Conservation (phyloP, 2,113 vertebrate species). For the Rhinogobius similis region DNA sequence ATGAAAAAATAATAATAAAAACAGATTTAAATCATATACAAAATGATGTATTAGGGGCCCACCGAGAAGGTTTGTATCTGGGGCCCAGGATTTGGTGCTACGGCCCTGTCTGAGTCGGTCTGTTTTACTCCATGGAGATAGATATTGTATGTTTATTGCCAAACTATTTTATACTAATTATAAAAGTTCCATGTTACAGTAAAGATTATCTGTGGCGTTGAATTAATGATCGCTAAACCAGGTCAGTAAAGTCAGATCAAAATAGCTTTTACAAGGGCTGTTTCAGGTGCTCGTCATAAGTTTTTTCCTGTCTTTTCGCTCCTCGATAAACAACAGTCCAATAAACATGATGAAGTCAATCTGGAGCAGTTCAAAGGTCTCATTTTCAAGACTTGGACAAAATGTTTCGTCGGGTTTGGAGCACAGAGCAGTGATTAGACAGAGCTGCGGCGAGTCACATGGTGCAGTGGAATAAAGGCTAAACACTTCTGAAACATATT, state of each 20-base stretch:
- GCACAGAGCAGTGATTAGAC: conserved; percentile 46
- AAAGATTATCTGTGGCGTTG: no score
- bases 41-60: no score
- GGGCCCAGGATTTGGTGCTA: no score
- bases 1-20: no score
- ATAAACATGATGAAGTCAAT: conserved; percentile 41
- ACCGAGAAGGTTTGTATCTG: no score
- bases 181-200: no score
- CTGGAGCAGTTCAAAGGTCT: conserved; percentile 55
- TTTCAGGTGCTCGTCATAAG: background rate
- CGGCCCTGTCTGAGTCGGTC: no score
- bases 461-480: background rate
- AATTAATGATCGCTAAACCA: background rate
- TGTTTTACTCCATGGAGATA: no score
- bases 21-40: no score
- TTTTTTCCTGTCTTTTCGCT: background rate
- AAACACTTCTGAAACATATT: background rate
- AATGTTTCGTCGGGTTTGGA: conserved; percentile 41
- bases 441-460: conserved; percentile 28
- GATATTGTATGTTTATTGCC: no score
- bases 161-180: no score
- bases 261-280: background rate
- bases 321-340: conserved; percentile 33
- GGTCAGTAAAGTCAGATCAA: background rate
- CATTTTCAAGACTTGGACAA: conserved; percentile 31